Conservation (phyloP, 2,797 vertebrate genomes). For the Cygnus olor region DNA sequence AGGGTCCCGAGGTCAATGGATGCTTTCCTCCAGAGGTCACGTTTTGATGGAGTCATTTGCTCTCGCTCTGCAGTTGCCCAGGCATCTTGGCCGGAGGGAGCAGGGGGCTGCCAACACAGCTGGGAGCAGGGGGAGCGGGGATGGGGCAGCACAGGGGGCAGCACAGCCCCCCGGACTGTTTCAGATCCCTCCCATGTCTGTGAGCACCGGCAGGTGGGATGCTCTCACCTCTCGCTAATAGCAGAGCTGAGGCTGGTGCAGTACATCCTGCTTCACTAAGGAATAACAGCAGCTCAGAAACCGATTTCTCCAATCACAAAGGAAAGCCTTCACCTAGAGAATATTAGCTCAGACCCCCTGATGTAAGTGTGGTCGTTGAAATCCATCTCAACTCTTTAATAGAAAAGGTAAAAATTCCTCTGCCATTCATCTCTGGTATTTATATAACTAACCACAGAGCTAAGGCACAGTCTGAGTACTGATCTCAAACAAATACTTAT, state of each 20-base stretch:
- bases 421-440: not conserved
- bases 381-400: not conserved
- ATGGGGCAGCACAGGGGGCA: not conserved
- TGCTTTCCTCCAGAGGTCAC: not conserved
- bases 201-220: accelerated
- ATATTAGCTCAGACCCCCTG: constrained; percentile 23
- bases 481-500: constrained; percentile 28
- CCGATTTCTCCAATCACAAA: not conserved
- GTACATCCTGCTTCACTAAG: not conserved
- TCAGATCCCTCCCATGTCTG: not conserved
- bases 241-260: not conserved
- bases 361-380: not conserved
- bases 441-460: not conserved
- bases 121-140: not conserved
- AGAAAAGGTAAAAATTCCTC: constrained; percentile 5
- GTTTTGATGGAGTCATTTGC: not conserved
- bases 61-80: not conserved
- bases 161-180: not conserved
- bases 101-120: not conserved
- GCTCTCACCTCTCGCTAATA: not conserved
- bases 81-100: not conserved
- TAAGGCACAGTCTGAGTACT: not conserved
- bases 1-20: not conserved
- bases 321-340: not conserved
- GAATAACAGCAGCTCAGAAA: not conserved